Conservation (phyloP, 2,888 invertebrate genomes). For the Rotaria magnacalcarata region DNA sequence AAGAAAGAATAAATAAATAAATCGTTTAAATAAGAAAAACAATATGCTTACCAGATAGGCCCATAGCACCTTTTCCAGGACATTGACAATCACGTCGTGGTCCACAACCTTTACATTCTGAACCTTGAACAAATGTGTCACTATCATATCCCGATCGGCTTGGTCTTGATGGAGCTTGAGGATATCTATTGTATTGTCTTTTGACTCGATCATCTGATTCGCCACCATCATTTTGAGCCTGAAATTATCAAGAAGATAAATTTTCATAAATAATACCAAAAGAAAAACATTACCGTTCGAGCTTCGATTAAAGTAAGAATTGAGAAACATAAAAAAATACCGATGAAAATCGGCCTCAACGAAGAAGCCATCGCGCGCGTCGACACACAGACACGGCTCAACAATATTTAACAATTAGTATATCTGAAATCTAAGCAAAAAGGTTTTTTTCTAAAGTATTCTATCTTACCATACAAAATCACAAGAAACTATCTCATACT, state of each 20-base stretch:
- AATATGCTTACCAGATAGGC: conserved; percentile 25
- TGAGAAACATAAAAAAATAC: background rate
- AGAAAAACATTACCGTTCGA: background rate
- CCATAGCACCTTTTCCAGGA: conserved; percentile 44
- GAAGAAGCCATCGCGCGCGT: background rate
- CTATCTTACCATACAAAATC: background rate
- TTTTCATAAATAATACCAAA: background rate
- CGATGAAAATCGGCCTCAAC: background rate
- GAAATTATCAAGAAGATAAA: background rate
- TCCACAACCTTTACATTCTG: conserved; percentile 36
- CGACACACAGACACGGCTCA: background rate
- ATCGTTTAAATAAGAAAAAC: background rate
- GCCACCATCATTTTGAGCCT: background rate
- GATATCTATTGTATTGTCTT: background rate
- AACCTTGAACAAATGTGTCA: background rate
- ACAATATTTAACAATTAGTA: background rate
- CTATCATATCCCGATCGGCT: background rate
- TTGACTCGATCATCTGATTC: background rate
- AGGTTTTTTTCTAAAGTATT: background rate
- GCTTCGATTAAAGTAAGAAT: background rate
- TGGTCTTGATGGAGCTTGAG: background rate
- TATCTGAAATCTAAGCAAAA: background rate
- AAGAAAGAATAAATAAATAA: background rate
- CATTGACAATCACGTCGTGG: conserved; percentile 43
- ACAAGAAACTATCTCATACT: background rate